Evolutionary conservation across 2,113 vertebrate genomes (phyloP), one percentile per base, ranked within the genome.

Genomic region (Hirundichthys speculiger): DNA sequence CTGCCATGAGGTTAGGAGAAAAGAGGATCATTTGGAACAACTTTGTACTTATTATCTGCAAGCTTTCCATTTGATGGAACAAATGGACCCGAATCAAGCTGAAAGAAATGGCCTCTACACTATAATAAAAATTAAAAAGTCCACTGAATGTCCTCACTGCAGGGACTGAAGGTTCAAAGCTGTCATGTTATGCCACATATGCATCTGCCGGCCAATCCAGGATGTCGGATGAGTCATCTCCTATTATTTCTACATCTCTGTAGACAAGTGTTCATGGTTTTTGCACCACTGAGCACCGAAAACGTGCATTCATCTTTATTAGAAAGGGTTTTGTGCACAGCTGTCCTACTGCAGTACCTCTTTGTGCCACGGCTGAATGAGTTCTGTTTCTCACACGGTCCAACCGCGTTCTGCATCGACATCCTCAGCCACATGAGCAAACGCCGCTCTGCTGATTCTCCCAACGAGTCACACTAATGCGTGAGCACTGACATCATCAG

Each of bases 231-330:
- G 38, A 52, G n/a, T 20, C 39, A 42, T 64, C n/a, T 43, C 21
- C 19, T 16, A 22, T 49, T 24, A 63, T 25, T 15, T 63, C 48
- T 15, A 51, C 38, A 63, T 41, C 60, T 51, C 38, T 22, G 0
- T 27, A 30, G 38, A 27, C 34, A 21, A 27, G 5, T 14, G 12
- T 42, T 63, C 15, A 25, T 50, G 21, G 11, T 40, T 52, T 13
- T 27, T 51, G 22, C 61, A 19, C 7, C 16, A 15, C 48, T 43
- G 39, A 50, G 6, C 12, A 14, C 8, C 22, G 22, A 19, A 25
- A 25, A 42, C 39, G 34, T 21, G 15, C 14, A 11, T 62, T 12
- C 15, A n/a, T 18, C 5, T 48, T 34, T 49, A 30, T 15, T 19
- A 21, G 20, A 13, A 46, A 19, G 18, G 14, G 54, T 25, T 46